Evolutionary conservation across 2,888 invertebrate species (phyloP), one percentile per base, ranked within the genome.

Genomic region (Mesoligia furuncula): DNA sequence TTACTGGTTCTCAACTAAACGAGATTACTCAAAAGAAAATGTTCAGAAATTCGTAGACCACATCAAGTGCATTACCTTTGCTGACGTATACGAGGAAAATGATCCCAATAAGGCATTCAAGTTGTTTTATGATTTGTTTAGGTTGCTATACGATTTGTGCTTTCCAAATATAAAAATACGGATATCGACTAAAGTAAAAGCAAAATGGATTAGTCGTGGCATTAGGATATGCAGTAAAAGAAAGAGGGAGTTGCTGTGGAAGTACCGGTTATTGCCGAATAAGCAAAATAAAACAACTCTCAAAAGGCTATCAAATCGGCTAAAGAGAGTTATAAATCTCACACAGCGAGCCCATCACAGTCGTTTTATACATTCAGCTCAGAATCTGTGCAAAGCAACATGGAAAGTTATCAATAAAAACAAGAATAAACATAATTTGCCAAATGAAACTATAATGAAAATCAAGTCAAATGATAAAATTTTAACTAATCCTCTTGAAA

Each of bases 11-110:
- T n/a, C 67, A 20, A 67, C 31, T 48, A 70, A 51, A 57, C 54
- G 42, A 70, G 70, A 69, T 57, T 69, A 57, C 69, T 69, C 69
- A 11, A 54, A 39, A 57, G 57, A 69, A 39, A 69, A 57, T 39
- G 24, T 69, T 57, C n/a, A 39, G 9, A 67, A 67, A 67, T 67
- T 67, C 31, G 20, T 51, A 39, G 39, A 57, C 8, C 4, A 27
- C 48, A 48, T 57, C 51, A 39, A 69, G 17, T 6, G 17, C 11
- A 69, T 69, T 17, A 69, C n/a, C 36, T 69, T 69, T 69, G 15
- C 39, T 57, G 69, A 57, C 42, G 27, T 42, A 42, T 31, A 70
- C 15, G 57, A 68, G 68, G 67, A 67, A 67, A 20, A 31, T 4
- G 20, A 67, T 42, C 48, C 31, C 45, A 20, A 17, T 70, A 59